These are phyloP conservation scores for Linnaemya tessellans DNA, from an alignment of 2,888 invertebrate genomes.

Conservation along the genomic window DNA sequence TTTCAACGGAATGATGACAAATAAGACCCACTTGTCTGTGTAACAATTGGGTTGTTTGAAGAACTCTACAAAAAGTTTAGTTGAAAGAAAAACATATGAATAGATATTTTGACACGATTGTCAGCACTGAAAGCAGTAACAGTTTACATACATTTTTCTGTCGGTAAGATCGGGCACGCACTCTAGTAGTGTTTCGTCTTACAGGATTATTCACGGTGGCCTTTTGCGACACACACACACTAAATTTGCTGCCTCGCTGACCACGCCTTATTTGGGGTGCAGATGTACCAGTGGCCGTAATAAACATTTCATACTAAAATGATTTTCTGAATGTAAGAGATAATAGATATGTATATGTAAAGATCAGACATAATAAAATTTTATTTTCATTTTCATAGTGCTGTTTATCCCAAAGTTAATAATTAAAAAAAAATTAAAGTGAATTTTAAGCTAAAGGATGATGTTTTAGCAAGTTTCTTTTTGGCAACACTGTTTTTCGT, in stretches of 20 bases:
- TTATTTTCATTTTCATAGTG: no score
- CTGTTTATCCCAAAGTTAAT: no score
- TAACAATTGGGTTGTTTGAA: slow-evolving; percentile 82
- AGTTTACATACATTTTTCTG: slow-evolving; percentile 80
- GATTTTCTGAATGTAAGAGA: background rate
- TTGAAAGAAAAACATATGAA: no score
- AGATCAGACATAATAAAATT: no score
- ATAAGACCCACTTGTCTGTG: slow-evolving; percentile 80
- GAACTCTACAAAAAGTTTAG: slow-evolving; percentile 79
- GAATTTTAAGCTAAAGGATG: no score
- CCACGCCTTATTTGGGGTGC: slow-evolving; percentile 83
- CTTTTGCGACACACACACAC: slow-evolving; percentile 85
- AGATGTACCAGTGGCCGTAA: slow-evolving; percentile 82
- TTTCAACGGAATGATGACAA: slow-evolving; percentile 82
- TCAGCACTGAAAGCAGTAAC: background rate
- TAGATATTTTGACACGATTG: background rate
- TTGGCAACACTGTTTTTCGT: no score
- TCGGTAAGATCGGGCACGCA: slow-evolving; percentile 82
- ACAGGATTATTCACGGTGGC: slow-evolving; percentile 84
- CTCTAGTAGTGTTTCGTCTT: slow-evolving; percentile 85
- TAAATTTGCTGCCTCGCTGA: slow-evolving; percentile 84
- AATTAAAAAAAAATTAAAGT: no score
- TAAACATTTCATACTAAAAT: background rate
- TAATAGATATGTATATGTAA: no score
- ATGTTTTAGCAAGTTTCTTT: no score